Conservation (phyloP, 2,888 invertebrate species). For the Xestia ashworthii region DNA sequence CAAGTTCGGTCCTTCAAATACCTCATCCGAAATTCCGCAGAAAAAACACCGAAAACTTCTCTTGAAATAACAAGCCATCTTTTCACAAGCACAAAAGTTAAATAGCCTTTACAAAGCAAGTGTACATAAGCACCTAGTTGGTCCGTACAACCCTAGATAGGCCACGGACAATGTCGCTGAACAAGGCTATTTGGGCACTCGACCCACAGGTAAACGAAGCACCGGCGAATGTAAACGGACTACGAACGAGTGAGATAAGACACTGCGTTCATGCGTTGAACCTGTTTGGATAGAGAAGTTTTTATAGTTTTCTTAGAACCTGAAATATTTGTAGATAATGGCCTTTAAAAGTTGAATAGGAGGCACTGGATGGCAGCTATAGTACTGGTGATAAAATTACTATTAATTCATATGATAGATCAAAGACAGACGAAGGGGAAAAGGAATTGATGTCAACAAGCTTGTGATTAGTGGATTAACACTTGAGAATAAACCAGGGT, state of each 20-base stretch:
- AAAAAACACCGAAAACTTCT: background rate
- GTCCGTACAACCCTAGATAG: slow-evolving; percentile 52
- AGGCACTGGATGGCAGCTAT: background rate
- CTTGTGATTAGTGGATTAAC: background rate
- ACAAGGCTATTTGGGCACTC: slow-evolving; percentile 65
- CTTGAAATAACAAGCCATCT: slow-evolving; percentile 14
- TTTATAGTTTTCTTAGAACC: slow-evolving; percentile 5
- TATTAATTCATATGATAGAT: background rate
- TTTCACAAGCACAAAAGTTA: slow-evolving; percentile 41
- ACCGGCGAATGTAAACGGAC: slow-evolving; percentile 45
- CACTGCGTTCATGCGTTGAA: slow-evolving; percentile 11
- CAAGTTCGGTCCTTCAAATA: background rate
- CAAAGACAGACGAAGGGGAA: background rate
- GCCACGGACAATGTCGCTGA: slow-evolving; percentile 60
- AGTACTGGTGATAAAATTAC: background rate
- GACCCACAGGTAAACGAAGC: slow-evolving; percentile 66
- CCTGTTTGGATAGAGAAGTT: slow-evolving; percentile 22
- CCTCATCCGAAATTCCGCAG: background rate
- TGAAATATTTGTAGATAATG: background rate
- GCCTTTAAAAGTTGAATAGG: background rate
- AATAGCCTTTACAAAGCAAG: slow-evolving; percentile 37
- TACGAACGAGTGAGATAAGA: slow-evolving; percentile 59
- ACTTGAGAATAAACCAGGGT: background rate
- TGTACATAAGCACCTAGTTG: slow-evolving; percentile 47
- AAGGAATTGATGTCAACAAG: background rate